A percentile compares a stretch with the other conserved stretches of the same genome.
phyloP scores from a whole-genome alignment of 1,140 invertebrate genomes.

The Babylonia areolata region DNA sequence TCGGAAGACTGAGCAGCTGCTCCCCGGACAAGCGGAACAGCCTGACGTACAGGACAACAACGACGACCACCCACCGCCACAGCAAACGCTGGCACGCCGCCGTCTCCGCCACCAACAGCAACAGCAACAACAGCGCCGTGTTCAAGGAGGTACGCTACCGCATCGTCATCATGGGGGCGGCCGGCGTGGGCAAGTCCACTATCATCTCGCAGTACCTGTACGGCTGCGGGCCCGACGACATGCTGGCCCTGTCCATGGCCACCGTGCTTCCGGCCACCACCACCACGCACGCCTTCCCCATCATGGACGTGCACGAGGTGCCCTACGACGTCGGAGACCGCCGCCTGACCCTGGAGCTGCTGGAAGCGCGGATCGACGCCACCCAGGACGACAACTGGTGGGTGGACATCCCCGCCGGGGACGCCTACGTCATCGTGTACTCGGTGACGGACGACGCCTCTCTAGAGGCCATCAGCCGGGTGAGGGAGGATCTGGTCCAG shows the following conservation, averaged over 20 bases:
- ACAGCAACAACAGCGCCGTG: not conserved
- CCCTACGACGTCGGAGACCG: constrained; percentile 84
- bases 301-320: constrained; percentile 87
- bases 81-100: not conserved
- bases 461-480: constrained; percentile 80
- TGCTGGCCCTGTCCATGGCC: constrained; percentile 84
- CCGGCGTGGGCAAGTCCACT: constrained; percentile 93
- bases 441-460: constrained; percentile 87
- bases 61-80: no score
- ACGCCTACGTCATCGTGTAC: constrained; percentile 92
- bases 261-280: not conserved
- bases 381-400: constrained; percentile 94
- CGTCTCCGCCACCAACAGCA: not conserved
- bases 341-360: constrained; percentile 77
- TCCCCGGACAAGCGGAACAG: not conserved
- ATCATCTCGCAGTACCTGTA: constrained; percentile 90
- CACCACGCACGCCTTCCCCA: not conserved
- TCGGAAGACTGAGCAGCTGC: not conserved
- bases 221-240: constrained; percentile 85
- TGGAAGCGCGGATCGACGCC: constrained; percentile 88
- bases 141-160: constrained; percentile 13
- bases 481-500: constrained; percentile 39
- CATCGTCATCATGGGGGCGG: constrained; percentile 81
- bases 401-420: constrained; percentile 88
- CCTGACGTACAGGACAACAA: not conserved